Percentiles rank a stretch among this genome's conserved stretches.
phyloP scores from a whole-genome alignment of 2,888 invertebrate genomes.

The Thumatha senex region DNA sequence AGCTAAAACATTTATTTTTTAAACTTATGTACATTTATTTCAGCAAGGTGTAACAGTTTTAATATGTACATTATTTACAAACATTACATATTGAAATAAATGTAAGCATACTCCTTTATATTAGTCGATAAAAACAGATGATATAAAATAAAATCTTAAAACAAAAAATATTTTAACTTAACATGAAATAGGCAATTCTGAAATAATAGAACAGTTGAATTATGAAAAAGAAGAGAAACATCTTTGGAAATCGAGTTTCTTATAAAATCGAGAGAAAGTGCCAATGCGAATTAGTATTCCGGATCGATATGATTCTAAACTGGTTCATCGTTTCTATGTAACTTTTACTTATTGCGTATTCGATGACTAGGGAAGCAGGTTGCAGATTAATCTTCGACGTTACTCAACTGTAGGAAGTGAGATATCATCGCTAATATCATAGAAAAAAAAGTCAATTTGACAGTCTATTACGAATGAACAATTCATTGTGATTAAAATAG shows the following conservation, averaged over 20 bases:
- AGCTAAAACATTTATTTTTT: background rate
- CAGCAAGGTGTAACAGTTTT: no score
- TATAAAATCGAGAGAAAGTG: constrained; percentile 47
- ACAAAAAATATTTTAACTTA: no score
- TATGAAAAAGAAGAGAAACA: constrained; percentile 6
- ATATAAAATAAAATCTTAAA: no score
- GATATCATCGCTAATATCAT: background rate
- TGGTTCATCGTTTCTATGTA: constrained; percentile 30
- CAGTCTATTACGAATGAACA: background rate
- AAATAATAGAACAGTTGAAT: background rate
- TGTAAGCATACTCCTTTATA: background rate
- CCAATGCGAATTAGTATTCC: constrained; percentile 42
- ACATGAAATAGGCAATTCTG: background rate
- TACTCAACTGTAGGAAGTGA: constrained; percentile 14
- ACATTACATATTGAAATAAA: no score
- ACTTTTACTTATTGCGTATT: constrained; percentile 48
- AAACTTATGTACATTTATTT: background rate
- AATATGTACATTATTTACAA: no score
- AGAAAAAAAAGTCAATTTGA: background rate
- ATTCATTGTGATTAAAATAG: background rate
- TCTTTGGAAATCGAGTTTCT: constrained; percentile 18
- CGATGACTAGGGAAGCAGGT: constrained; percentile 25
- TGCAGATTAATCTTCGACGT: constrained; percentile 19
- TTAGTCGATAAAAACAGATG: background rate
- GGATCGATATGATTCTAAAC: constrained; percentile 39